Percentiles rank a stretch among this genome's conserved stretches.
phyloP scores from a whole-genome alignment of 35 echinoderm and acorn worm species.

The Heliocidaris tuberculata region DNA sequence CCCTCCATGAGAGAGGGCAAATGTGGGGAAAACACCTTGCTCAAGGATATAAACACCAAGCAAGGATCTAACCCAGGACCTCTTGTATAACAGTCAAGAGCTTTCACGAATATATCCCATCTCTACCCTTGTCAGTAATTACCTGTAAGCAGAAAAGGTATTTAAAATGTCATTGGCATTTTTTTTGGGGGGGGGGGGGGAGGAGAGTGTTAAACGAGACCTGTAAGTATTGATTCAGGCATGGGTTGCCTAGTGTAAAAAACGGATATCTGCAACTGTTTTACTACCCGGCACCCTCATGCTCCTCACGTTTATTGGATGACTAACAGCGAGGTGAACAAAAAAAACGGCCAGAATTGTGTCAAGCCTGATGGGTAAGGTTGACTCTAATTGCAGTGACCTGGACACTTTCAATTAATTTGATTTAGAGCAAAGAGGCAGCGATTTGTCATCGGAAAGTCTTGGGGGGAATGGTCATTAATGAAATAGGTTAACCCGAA shows the following conservation, averaged over 20 bases:
- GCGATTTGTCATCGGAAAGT: not conserved
- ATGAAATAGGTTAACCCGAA: not conserved
- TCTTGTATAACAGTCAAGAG: too few relatives aligned
- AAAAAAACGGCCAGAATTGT: not conserved
- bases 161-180: too few relatives aligned
- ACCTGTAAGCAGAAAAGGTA: too few relatives aligned
- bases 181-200: too few relatives aligned
- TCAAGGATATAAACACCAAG: too few relatives aligned
- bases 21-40: too few relatives aligned
- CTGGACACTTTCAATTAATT: slow-evolving; percentile 9
- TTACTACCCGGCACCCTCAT: not conserved
- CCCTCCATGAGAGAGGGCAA: too few relatives aligned
- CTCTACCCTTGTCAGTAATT: too few relatives aligned
- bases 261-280: not conserved
- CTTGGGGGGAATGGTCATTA: not conserved
- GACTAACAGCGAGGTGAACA: not conserved
- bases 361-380: not conserved
- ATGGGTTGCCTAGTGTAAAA: not conserved
- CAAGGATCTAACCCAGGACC: too few relatives aligned
- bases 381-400: not conserved
- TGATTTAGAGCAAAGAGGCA: not conserved
- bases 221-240: not conserved
- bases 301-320: not conserved
- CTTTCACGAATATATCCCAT: too few relatives aligned
- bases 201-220: not conserved